Base-by-base conservation (phyloP, 2,797 vertebrate species). In the Coregonus ussuriensis region DNA sequence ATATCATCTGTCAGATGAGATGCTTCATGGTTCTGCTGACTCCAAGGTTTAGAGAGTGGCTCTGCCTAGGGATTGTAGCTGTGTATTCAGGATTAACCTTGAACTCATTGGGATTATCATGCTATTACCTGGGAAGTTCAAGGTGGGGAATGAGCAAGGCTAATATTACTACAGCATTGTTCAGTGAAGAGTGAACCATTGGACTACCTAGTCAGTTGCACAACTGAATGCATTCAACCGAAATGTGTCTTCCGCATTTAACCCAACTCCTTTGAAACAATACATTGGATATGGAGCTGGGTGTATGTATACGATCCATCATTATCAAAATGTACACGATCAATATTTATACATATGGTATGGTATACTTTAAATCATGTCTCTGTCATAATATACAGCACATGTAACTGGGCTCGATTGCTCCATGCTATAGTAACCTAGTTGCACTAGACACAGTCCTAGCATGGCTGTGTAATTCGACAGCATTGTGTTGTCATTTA, bases 401-500 rank as follows among this genome's bases (percentile, higher is more conserved):
- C n/a, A 33, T n/a, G 65, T 6, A 51, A 13, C n/a, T 54, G 4
- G 16, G 29, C 15, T 54, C 51, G 4, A 71, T 67, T 21, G 15
- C 0, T 31, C 66, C 78, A 71, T 79, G 5, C 71, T 81, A 85
- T 75, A 74, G 29, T 74, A 83, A 87, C 84, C 88, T 11, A 75
- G 75, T 25, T 59, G 80, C 85, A 72, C 51, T 78, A 16, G 41
- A 47, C 69, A 41, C 4, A 1, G 15, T 16, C 33, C 67, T 69
- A 80, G 74, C 80, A 3, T 6, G 77, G 63, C 74, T 77, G 72
- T 59, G 83, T 89, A 86, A 89, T 86, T 86, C 85, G 81, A 82
- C 84, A 74, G 54, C 83, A 88, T 90, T 88, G 87, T 83, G 88
- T 82, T 79, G 77, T 90, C 90, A 90, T 91, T 72, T 86, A 85